Evolutionary conservation across 2,113 vertebrate genomes (phyloP), one percentile per base, ranked within the genome.

Genomic region (Copsychus sechellarum): DNA sequence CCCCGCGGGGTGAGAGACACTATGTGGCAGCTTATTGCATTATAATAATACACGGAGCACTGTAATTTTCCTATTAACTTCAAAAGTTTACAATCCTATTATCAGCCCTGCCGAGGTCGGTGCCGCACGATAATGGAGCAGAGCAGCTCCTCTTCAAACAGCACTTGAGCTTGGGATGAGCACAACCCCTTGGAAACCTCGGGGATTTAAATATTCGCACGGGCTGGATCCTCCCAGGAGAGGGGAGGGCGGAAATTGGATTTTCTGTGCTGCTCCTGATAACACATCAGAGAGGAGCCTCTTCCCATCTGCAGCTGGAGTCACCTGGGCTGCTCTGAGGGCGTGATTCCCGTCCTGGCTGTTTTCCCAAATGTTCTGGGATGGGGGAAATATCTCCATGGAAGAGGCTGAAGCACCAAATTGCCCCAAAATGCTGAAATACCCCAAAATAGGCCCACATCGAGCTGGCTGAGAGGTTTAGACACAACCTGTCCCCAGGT

Each of bases 11-110:
- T 43, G 95, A 96, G 97, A 94, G 81, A 50, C 81, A 57, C 81
- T 50, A 48, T 90, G 93, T 85, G 92, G 90, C 90, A 96, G 97
- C 96, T 94, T 93, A 87, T 29, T 28, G 57, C 54, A 62, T 66
- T 66, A 91, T 67, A 95, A 95, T 95, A 94, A 76, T 47, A 50
- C 38, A 77, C 31, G 54, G 94, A 92, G 86, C 91, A 31, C 87
- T 92, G 91, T 95, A 47, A 60, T 58, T 95, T 97, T 93, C 97
- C 96, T 96, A 96, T 96, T 92, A 96, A 97, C 98, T 97, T 97
- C 97, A 97, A 97, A 98, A 94, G 96, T 97, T 95, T 92, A 53
- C 97, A 97, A 97, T 98, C 97, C 97, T 91, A 96, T 97, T 97
- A 97, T 38, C 86, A 64, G 50, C 96, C 9, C 93, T 36, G 64